These are phyloP conservation scores for Hexactinellida sp. DNA, from an alignment of 37 sponge, comb jelly and placozoan genomes.

Conservation along the genomic window DNA sequence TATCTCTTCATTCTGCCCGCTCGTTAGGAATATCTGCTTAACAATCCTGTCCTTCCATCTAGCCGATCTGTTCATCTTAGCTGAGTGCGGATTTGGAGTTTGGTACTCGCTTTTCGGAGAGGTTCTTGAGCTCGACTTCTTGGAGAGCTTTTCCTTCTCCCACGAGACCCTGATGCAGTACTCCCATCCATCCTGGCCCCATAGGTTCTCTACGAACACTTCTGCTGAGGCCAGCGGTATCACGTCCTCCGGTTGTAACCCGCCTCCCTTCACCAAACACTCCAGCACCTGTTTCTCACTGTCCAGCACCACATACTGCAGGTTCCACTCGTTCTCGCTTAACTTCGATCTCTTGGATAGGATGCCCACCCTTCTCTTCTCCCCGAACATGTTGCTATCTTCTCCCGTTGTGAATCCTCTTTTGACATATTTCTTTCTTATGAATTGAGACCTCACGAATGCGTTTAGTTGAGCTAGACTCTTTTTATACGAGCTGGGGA, in stretches of 20 bases:
- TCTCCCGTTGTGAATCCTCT: neutral
- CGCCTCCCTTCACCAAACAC: neutral
- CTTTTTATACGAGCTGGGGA: neutral
- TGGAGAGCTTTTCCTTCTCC: neutral
- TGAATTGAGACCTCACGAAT: neutral
- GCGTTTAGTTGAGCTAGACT: neutral
- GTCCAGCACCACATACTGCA: neutral
- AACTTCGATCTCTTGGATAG: neutral
- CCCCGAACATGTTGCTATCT: neutral
- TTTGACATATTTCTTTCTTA: neutral
- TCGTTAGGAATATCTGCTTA: neutral
- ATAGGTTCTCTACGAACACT: neutral
- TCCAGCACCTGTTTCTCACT: neutral
- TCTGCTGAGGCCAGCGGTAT: neutral
- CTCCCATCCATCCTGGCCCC: neutral
- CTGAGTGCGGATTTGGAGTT: neutral
- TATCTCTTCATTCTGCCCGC: neutral
- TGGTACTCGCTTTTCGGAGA: too few relatives aligned
- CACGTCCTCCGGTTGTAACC: neutral
- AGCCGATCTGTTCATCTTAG: neutral
- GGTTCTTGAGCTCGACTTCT: neutral
- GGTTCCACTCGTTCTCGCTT: neutral
- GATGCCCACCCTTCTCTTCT: neutral
- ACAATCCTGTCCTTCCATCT: neutral
- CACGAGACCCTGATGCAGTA: neutral